These are phyloP conservation scores for Typhlichthys subterraneus DNA, from an alignment of 2,797 vertebrate species.

Conservation along the genomic window DNA sequence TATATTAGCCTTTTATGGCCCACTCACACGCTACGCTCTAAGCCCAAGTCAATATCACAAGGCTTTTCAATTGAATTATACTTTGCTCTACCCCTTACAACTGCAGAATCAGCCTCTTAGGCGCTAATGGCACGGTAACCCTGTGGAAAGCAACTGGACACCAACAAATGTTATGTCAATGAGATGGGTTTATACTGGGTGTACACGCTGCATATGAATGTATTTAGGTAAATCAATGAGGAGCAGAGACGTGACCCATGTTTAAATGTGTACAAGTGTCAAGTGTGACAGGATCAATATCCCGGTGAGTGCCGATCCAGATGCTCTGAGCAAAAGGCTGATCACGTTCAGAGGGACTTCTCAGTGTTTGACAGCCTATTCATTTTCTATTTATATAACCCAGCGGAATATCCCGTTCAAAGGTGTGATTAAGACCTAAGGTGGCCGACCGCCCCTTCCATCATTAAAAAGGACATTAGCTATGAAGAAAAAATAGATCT, in stretches of 20 bases:
- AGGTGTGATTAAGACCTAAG: slow-evolving; percentile 67
- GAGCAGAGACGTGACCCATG: slow-evolving; percentile 50
- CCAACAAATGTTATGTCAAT: slow-evolving; percentile 69
- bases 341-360: slow-evolving; percentile 51
- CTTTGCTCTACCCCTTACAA: slow-evolving; percentile 32
- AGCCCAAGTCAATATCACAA: slow-evolving; percentile 50
- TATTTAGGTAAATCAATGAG: slow-evolving; percentile 51
- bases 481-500: slow-evolving; percentile 48
- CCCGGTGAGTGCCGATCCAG: slow-evolving; percentile 35
- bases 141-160: slow-evolving; percentile 57
- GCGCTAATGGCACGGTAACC: slow-evolving; percentile 58
- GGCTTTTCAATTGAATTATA: slow-evolving; percentile 57
- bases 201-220: slow-evolving; percentile 56
- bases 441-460: slow-evolving; percentile 48
- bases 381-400: slow-evolving; percentile 68
- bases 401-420: slow-evolving; percentile 50
- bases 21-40: slow-evolving; percentile 18
- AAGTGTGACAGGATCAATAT: slow-evolving; percentile 55
- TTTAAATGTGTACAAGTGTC: slow-evolving; percentile 45
- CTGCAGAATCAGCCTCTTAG: slow-evolving; percentile 42
- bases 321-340: slow-evolving; percentile 63
- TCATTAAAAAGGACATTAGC: slow-evolving; percentile 57
- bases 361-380: slow-evolving; percentile 54
- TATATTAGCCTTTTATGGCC: slow-evolving; percentile 26
- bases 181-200: slow-evolving; percentile 52